phyloP scores from a whole-genome alignment of 1,140 invertebrate genomes.

The Paralvinella palmiformis region DNA sequence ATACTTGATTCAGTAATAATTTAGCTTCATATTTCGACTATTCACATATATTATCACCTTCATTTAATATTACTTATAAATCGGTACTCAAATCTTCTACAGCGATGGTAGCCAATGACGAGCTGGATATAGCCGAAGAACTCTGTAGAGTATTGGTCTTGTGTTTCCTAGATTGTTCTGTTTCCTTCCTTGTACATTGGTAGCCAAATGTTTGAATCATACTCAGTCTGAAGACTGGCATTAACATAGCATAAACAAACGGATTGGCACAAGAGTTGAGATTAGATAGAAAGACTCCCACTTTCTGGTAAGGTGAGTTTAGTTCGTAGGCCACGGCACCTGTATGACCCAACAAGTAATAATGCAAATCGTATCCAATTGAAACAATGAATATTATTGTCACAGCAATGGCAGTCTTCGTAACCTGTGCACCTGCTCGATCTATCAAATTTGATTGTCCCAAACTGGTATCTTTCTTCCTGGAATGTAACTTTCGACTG shows the following conservation, averaged over 20 bases:
- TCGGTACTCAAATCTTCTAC: no score
- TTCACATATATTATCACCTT: no score
- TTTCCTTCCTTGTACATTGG: no score
- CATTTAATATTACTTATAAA: no score
- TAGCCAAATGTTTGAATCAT: no score
- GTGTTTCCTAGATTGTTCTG: no score
- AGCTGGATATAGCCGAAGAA: no score
- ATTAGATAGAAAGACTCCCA: constrained; percentile 16
- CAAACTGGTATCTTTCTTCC: not conserved
- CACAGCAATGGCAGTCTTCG: constrained; percentile 14
- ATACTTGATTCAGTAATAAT: no score
- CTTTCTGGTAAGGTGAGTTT: constrained; percentile 4
- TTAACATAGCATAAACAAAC: constrained; percentile 11
- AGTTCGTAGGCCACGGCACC: constrained; percentile 9
- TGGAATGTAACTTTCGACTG: no score
- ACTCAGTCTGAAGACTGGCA: constrained; percentile 8
- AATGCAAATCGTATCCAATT: constrained; percentile 15
- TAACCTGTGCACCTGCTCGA: constrained; percentile 7
- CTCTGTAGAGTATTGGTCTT: no score
- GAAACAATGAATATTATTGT: constrained; percentile 11
- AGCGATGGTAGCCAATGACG: no score
- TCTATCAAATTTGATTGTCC: not conserved
- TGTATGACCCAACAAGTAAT: constrained; percentile 14
- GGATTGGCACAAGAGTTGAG: constrained; percentile 13
- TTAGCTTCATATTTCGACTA: no score